Evolutionary conservation across 2,113 vertebrate species (phyloP).

Genomic region (Hydropotes inermis): DNA sequence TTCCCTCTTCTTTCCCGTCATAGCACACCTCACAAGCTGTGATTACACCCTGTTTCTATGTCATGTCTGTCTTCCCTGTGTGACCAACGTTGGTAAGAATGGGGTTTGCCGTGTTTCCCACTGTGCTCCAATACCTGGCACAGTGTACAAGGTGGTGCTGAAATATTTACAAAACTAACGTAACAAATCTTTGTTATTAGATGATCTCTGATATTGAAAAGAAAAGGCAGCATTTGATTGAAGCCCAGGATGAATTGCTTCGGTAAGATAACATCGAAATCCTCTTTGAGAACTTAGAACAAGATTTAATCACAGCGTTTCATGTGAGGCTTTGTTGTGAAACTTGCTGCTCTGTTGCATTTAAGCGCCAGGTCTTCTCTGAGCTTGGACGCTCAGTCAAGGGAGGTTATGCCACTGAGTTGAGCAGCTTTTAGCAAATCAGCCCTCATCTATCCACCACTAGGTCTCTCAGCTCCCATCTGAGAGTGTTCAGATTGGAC

Average conservation of each 20-base stretch:
- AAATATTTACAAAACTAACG: not conserved
- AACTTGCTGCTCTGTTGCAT: not conserved
- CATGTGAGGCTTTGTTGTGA: not conserved
- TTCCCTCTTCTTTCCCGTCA: not conserved
- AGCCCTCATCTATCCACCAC: fast-evolving
- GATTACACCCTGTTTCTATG: too few species aligned
- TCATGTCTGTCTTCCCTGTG: not conserved
- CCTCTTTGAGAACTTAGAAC: not conserved
- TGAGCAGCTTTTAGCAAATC: not conserved
- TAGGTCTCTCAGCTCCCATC: not conserved
- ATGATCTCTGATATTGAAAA: conserved; percentile 77
- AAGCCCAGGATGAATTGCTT: conserved; percentile 86
- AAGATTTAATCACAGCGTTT: fast-evolving
- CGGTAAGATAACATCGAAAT: conserved; percentile 77
- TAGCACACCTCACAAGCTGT: not conserved
- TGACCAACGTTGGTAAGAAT: not conserved
- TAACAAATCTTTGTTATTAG: conserved; percentile 77
- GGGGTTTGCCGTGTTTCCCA: not conserved
- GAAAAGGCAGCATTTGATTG: conserved; percentile 84
- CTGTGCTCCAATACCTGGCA: not conserved
- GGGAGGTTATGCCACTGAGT: not conserved
- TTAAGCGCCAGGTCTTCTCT: not conserved
- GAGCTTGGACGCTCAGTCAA: not conserved
- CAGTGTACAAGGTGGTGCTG: not conserved
- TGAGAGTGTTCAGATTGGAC: not conserved